These are phyloP conservation scores for Microcebus lehilahytsara DNA, from an alignment of 2,113 vertebrate species.

Conservation along the genomic window DNA sequence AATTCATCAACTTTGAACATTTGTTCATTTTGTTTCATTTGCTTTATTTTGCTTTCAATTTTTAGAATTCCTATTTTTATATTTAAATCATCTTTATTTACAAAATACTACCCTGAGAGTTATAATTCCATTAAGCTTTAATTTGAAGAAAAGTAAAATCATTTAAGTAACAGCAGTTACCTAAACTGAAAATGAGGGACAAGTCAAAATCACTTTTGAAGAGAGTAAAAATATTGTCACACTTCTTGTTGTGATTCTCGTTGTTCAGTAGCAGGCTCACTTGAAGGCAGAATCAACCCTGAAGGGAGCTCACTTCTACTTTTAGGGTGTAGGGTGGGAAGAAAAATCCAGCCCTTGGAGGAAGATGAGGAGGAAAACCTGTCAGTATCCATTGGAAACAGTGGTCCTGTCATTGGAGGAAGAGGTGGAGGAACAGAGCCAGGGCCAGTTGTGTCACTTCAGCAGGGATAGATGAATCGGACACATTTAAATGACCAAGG, in stretches of 20 bases:
- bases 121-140: conserved; percentile 83
- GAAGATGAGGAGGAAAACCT: conserved; percentile 83
- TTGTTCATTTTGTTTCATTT: not conserved
- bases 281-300: conserved; percentile 57
- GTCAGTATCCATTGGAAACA: conserved; percentile 85
- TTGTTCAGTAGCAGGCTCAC: conserved; percentile 67
- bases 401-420: conserved; percentile 80
- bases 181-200: conserved; percentile 74
- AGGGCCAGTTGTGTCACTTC: conserved; percentile 82
- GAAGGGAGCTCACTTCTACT: conserved; percentile 71
- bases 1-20: not conserved
- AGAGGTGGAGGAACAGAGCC: conserved; percentile 78
- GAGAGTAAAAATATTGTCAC: conserved; percentile 60
- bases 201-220: conserved; percentile 56
- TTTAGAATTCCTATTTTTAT: conserved; percentile 53
- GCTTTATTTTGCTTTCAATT: conserved; percentile 12
- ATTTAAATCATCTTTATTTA: conserved; percentile 84
- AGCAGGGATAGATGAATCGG: conserved; percentile 79
- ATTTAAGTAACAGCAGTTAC: conserved; percentile 84
- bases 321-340: conserved; percentile 78
- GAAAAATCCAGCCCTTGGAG: conserved; percentile 82
- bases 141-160: conserved; percentile 82
- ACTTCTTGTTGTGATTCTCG: conserved; percentile 75
- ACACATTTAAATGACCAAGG: conserved; percentile 55
- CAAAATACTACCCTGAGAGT: conserved; percentile 85